A percentile compares a stretch with the other conserved stretches of the same genome.
Evolutionary conservation across 1,140 invertebrate species (phyloP).

Genomic region (Apis mellifera): DNA sequence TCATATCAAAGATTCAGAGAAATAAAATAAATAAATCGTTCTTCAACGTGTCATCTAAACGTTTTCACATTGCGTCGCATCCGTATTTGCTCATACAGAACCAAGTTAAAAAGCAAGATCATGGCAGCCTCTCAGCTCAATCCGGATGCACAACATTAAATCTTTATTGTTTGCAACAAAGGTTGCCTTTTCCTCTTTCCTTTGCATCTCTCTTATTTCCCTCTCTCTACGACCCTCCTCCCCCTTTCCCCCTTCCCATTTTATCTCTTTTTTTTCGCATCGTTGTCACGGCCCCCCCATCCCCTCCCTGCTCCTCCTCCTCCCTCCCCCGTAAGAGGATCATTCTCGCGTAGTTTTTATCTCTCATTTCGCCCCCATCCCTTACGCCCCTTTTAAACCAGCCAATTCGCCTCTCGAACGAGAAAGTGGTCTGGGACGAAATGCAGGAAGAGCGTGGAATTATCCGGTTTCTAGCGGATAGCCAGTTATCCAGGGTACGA

Average conservation of each 20-base stretch:
- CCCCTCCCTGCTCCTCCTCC: conserved; percentile 42
- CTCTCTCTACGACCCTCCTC: neutral
- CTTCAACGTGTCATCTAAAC: neutral
- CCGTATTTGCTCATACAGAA: neutral
- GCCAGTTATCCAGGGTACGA: conserved; percentile 59
- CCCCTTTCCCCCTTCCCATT: neutral
- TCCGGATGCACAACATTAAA: conserved; percentile 30
- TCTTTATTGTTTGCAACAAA: conserved; percentile 49
- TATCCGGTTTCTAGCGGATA: conserved; percentile 60
- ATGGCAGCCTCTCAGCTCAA: neutral
- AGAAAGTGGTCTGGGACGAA: conserved; percentile 56
- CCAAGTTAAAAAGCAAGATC: neutral
- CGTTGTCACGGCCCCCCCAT: conserved; percentile 15
- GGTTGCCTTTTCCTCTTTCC: neutral
- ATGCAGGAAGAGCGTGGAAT: conserved; percentile 58
- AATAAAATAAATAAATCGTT: neutral
- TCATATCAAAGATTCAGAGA: too few species aligned
- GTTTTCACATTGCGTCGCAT: neutral
- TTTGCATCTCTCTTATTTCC: conserved; percentile 30
- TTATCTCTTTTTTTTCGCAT: conserved; percentile 13
- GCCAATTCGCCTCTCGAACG: conserved; percentile 60
- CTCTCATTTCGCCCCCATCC: conserved; percentile 52
- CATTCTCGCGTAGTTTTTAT: conserved; percentile 62
- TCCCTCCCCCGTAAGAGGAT: conserved; percentile 48
- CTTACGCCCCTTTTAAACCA: conserved; percentile 58